phyloP scores from a whole-genome alignment of 30 jellyfish, hydroid and myxozoan genomes.

The Hydractinia echinata region DNA sequence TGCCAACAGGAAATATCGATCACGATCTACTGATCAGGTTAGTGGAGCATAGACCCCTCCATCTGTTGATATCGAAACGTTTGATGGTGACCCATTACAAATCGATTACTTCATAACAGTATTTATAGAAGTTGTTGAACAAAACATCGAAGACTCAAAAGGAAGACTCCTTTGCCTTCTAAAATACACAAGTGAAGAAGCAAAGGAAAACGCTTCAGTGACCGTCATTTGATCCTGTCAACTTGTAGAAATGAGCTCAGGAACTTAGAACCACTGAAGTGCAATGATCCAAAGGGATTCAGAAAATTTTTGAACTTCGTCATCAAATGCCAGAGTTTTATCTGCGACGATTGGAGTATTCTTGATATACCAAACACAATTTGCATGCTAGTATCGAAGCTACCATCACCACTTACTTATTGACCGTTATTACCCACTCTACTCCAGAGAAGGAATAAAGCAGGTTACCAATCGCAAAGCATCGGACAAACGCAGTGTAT shows the following conservation, averaged over 20 bases:
- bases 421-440: slow-evolving; percentile 32
- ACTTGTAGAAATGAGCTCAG: neutral
- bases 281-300: no score
- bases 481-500: neutral
- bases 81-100: no score
- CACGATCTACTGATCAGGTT: no score
- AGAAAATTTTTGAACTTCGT: no score
- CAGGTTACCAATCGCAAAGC: neutral
- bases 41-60: no score
- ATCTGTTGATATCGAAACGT: no score
- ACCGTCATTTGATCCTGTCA: neutral
- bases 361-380: slow-evolving; percentile 11
- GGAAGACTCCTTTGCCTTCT: no score
- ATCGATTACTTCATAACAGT: no score
- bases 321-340: slow-evolving; percentile 21
- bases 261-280: neutral
- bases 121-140: no score
- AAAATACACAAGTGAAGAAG: no score
- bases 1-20: no score
- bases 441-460: slow-evolving; percentile 25
- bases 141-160: no score
- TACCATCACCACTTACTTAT: slow-evolving; percentile 10
- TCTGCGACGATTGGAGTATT: slow-evolving; percentile 13
- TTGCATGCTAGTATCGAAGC: slow-evolving; percentile 19
- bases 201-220: neutral